These are phyloP conservation scores for Nemapogon koenigi DNA, from an alignment of 2,888 invertebrate genomes.

Conservation along the genomic window DNA sequence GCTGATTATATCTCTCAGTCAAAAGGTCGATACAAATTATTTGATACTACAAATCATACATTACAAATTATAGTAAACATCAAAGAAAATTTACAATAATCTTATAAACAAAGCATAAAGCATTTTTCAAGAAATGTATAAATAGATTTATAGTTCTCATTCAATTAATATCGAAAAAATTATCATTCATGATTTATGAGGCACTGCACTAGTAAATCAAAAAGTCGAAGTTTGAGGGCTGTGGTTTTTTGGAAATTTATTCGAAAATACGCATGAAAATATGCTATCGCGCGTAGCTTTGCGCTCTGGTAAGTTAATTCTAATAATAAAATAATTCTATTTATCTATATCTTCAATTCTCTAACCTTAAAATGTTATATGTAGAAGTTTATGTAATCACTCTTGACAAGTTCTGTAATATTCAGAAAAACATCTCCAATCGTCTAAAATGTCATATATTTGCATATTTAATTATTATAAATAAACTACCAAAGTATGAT, in stretches of 20 bases:
- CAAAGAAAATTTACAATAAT: too few relatives aligned
- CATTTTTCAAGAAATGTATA: too few relatives aligned
- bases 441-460: not conserved
- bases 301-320: conserved; percentile 67
- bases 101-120: too few relatives aligned
- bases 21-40: too few relatives aligned
- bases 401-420: conserved; percentile 30
- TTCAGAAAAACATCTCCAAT: not conserved
- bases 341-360: not conserved
- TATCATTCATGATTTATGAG: not conserved
- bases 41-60: too few relatives aligned
- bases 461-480: not conserved
- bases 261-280: conserved; percentile 38
- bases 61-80: too few relatives aligned
- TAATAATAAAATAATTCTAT: conserved; percentile 9
- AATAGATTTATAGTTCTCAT: too few relatives aligned
- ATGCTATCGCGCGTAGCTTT: conserved; percentile 75
- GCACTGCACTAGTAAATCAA: not conserved
- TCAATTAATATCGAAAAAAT: too few relatives aligned
- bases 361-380: conserved; percentile 30
- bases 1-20: too few relatives aligned
- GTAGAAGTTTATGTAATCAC: conserved; percentile 62
- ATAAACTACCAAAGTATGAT: not conserved
- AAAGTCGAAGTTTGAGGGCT: conserved; percentile 21
- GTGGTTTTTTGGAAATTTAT: conserved; percentile 31